A percentile compares a stretch with the other conserved stretches of the same genome.
Conservation (phyloP, 2,797 vertebrate species). For the Mormyrops attenuatus region DNA sequence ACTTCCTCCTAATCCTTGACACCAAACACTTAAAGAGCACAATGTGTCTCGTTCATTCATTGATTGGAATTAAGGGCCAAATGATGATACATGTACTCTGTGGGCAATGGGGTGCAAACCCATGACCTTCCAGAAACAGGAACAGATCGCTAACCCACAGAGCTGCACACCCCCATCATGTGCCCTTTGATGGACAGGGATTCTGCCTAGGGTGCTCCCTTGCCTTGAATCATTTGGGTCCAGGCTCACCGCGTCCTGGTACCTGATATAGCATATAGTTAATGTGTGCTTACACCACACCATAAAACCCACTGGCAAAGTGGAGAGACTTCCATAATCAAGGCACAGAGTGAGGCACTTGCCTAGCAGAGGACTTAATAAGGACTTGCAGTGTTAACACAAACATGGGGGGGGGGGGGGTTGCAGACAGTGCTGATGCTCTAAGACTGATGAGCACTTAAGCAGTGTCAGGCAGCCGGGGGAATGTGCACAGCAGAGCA, state of each 20-base stretch:
- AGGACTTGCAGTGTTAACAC: constrained; percentile 1
- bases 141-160: neutral
- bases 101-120: neutral
- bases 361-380: neutral
- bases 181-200: neutral
- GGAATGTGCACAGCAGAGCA: neutral
- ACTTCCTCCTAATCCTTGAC: neutral
- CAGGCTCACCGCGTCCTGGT: neutral
- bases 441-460: neutral
- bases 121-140: neutral
- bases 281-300: neutral
- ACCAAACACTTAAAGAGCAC: neutral
- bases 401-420: neutral
- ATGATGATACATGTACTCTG: neutral
- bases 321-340: neutral
- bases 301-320: neutral
- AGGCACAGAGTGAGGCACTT: neutral
- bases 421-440: neutral
- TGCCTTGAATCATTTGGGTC: neutral
- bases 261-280: neutral
- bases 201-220: neutral
- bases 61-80: neutral
- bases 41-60: neutral
- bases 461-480: neutral
- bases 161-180: neutral